A percentile compares a stretch with the other conserved stretches of the same genome.
Conservation (phyloP, 1,140 invertebrate species). For the Drosophila tristis region DNA sequence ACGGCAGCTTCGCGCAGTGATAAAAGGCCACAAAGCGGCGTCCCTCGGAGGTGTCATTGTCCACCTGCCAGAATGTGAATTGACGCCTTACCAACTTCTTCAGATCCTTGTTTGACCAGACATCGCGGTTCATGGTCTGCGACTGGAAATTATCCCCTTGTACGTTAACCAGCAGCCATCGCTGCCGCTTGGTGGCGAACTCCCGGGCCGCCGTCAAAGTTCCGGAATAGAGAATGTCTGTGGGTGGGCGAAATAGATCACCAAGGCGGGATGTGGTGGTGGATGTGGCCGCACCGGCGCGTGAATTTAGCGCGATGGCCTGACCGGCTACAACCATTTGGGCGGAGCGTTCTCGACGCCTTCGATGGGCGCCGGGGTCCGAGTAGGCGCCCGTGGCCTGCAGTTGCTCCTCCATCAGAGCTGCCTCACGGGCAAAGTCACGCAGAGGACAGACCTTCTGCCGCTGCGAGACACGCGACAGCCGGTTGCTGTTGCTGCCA, state of each 20-base stretch:
- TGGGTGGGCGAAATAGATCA: constrained; percentile 91
- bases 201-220: constrained; percentile 88
- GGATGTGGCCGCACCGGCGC: constrained; percentile 27
- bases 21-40: constrained; percentile 90
- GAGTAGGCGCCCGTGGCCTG: constrained; percentile 68
- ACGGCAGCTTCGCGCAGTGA: constrained; percentile 88
- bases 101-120: constrained; percentile 89
- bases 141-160: constrained; percentile 91
- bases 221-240: constrained; percentile 89
- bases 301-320: constrained; percentile 41
- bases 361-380: constrained; percentile 55
- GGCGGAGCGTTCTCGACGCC: constrained; percentile 61
- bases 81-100: constrained; percentile 88
- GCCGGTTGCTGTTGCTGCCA: constrained; percentile 39
- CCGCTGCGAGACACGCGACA: constrained; percentile 57
- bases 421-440: constrained; percentile 79
- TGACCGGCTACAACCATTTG: constrained; percentile 71
- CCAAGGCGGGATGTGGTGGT: constrained; percentile 86
- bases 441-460: constrained; percentile 78
- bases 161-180: constrained; percentile 92
- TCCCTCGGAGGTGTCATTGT: constrained; percentile 89
- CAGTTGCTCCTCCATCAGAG: constrained; percentile 77
- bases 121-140: constrained; percentile 91
- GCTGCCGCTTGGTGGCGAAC: constrained; percentile 86
- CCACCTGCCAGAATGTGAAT: constrained; percentile 93